These are phyloP conservation scores for Deilephila porcellus DNA, from an alignment of 2,888 invertebrate species.

Conservation along the genomic window DNA sequence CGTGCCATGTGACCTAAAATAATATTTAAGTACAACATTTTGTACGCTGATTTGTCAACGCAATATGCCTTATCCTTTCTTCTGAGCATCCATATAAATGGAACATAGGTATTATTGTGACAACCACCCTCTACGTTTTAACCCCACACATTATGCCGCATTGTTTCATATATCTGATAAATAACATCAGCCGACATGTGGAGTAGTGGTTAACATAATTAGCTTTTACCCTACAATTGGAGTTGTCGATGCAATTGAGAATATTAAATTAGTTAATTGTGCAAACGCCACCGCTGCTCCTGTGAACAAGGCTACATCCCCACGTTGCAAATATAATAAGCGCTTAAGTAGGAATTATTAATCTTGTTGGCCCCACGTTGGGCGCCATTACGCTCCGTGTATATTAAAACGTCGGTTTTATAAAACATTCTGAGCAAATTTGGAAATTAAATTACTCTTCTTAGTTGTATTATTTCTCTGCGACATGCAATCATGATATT, in stretches of 20 bases:
- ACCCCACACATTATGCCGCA: background rate
- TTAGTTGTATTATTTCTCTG: conserved; percentile 27
- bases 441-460: conserved; percentile 28
- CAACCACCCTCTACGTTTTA: conserved; percentile 16
- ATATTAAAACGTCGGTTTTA: conserved; percentile 47
- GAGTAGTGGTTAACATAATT: conserved; percentile 17
- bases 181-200: background rate
- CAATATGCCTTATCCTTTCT: background rate
- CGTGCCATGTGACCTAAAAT: too few species aligned
- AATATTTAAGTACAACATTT: background rate
- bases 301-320: conserved; percentile 40
- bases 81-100: background rate
- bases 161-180: conserved; percentile 5
- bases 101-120: background rate
- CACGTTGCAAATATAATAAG: conserved; percentile 53
- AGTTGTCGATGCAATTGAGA: conserved; percentile 27
- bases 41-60: background rate
- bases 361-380: conserved; percentile 60
- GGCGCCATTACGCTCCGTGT: conserved; percentile 57
- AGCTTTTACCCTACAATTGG: conserved; percentile 20
- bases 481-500: conserved; percentile 15
- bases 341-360: conserved; percentile 55
- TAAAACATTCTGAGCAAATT: conserved; percentile 38
- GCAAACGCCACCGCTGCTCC: conserved; percentile 39
- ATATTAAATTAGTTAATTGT: conserved; percentile 32